A percentile compares a stretch with the other conserved stretches of the same genome.
Evolutionary conservation across 1,140 invertebrate species (phyloP).

Genomic region (Cryptotermes secundus): DNA sequence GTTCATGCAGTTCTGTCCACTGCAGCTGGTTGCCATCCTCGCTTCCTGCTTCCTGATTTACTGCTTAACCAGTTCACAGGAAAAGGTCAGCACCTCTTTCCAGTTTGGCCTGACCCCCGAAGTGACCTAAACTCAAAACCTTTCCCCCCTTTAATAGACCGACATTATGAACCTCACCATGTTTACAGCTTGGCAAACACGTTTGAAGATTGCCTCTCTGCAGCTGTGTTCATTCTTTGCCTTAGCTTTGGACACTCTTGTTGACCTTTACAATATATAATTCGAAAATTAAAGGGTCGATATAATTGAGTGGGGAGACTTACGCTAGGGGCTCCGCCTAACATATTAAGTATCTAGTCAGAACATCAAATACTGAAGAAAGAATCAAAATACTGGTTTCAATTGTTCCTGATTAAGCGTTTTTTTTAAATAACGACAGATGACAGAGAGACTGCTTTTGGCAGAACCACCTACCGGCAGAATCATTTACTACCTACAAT

Average conservation of each 20-base stretch:
- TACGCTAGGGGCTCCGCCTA: too few relatives aligned
- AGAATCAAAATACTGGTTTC: too few relatives aligned
- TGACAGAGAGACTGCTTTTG: too few relatives aligned
- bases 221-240: background rate
- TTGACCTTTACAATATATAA: background rate
- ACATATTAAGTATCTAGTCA: too few relatives aligned
- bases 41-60: background rate
- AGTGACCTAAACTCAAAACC: background rate
- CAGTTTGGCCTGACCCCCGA: background rate
- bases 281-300: constrained; percentile 13
- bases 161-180: background rate
- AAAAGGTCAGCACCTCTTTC: background rate
- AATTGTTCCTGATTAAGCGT: too few relatives aligned
- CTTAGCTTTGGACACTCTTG: background rate
- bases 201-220: background rate
- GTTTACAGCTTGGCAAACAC: background rate
- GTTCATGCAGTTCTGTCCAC: background rate
- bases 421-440: too few relatives aligned
- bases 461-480: too few relatives aligned
- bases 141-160: background rate
- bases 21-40: background rate
- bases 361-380: too few relatives aligned
- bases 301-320: background rate
- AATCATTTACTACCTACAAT: too few relatives aligned
- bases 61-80: background rate